phyloP scores from a whole-genome alignment of 1,140 invertebrate genomes.

The Pogonognathellus flavescens region DNA sequence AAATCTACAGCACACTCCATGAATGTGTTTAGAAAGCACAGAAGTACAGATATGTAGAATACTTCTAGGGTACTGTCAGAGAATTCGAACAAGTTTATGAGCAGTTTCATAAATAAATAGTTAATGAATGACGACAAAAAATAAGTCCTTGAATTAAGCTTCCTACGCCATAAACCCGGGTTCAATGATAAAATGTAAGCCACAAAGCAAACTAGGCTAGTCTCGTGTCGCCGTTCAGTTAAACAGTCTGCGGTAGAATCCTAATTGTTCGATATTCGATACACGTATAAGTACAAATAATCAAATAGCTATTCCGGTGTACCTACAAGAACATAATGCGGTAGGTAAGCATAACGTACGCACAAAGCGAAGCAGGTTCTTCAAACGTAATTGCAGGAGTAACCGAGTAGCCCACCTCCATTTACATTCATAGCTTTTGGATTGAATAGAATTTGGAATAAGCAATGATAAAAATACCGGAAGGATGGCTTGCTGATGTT shows the following conservation, averaged over 20 bases:
- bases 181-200: neutral
- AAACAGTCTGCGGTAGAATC: neutral
- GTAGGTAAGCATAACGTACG: neutral
- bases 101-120: neutral
- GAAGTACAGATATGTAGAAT: neutral
- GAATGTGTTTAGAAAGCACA: too few species aligned
- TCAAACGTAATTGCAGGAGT: neutral
- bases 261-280: constrained; percentile 11
- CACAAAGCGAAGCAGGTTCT: constrained; percentile 4
- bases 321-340: constrained; percentile 3
- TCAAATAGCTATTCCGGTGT: neutral
- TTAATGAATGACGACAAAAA: neutral
- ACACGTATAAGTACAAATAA: too few species aligned
- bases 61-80: neutral
- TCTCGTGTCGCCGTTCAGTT: neutral
- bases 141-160: neutral
- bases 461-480: constrained; percentile 22
- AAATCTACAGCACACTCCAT: too few species aligned
- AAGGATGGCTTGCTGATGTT: neutral
- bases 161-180: neutral
- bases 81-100: neutral
- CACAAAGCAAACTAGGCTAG: neutral
- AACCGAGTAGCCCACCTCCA: neutral
- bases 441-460: constrained; percentile 18
- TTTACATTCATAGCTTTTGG: constrained; percentile 17